Conservation (phyloP, 2,888 invertebrate genomes). For the Drosophila limbata region DNA sequence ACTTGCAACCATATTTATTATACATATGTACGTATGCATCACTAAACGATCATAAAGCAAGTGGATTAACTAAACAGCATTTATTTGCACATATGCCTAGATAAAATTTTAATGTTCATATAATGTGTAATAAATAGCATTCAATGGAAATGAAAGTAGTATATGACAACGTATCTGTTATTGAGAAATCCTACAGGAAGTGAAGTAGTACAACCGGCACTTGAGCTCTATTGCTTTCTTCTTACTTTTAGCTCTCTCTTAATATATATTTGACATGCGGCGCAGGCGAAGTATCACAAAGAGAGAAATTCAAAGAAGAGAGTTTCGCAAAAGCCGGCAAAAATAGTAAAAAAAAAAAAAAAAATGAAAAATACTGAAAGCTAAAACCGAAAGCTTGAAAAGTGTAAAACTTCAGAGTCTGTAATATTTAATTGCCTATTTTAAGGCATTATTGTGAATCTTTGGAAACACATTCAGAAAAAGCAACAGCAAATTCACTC, state of each 20-base stretch:
- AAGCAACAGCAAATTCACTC: slow-evolving; percentile 1
- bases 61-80: too few relatives aligned
- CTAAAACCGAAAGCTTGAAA: slow-evolving; percentile 11
- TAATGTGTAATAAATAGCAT: slow-evolving; percentile 62
- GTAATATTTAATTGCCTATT: not conserved
- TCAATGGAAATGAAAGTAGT: slow-evolving; percentile 68
- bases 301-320: slow-evolving; percentile 33
- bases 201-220: slow-evolving; percentile 67
- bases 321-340: slow-evolving; percentile 54
- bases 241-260: slow-evolving; percentile 44
- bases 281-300: slow-evolving; percentile 63
- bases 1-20: too few relatives aligned
- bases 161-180: slow-evolving; percentile 28
- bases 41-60: not conserved
- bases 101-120: too few relatives aligned
- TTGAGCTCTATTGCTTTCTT: slow-evolving; percentile 49
- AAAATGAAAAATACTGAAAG: slow-evolving; percentile 16
- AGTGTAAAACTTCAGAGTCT: slow-evolving; percentile 4
- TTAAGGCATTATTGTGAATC: not conserved
- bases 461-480: slow-evolving; percentile 6
- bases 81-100: too few relatives aligned
- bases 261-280: slow-evolving; percentile 23
- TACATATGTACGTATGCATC: not conserved
- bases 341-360: slow-evolving; percentile 35
- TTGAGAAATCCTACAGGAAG: slow-evolving; percentile 45